Evolutionary conservation across 2,888 invertebrate genomes (phyloP), one percentile per base, ranked within the genome.

Genomic region (Leptarthrus brevirostris): DNA sequence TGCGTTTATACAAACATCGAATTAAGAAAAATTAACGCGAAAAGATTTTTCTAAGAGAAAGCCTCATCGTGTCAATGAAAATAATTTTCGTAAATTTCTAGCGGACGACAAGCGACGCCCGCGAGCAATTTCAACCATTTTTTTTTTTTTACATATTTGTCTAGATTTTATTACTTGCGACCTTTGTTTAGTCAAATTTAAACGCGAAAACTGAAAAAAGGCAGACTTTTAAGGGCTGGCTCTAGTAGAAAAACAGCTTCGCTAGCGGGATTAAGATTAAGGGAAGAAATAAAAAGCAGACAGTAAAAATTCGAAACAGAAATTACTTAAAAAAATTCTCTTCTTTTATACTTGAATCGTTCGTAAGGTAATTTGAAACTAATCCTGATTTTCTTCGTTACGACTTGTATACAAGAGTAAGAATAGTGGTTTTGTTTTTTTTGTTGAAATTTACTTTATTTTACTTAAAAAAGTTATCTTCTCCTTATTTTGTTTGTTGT

Each of bases 321-420:
- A n/a, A n/a, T n/a, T n/a, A n/a, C n/a, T 8, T 6, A 30, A 30
- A 1, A 8, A 30, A 6, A 1, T 30, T 30, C 30, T 30, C 30
- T 30, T 30, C 30, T 30, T 30, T 30, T 4, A 30, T 16, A 47
- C 49, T 66, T 22, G 14, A 66, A 66, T 40, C 40, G 22, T 64
- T 22, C 40, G 44, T 22, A 40, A n/a, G 44, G 24, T 44, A 20
- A 61, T 12, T 40, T 22, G 4, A 40, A 61, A 61, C 22, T 34
- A 40, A 36, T 61, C 61, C 20, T 40, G 40, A 61, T 18, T 22
- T 4, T 69, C 47, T 69, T 54, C 36, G 26, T 56, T 22, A 70
- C 52, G 6, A 34, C 53, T 30, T 72, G 40, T 72, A 72, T 72
- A 72, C 71, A 72, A 72, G 72, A 72, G 72, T 72, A 58, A 58